Base-by-base conservation (phyloP, 2,888 invertebrate genomes). In the Gasteruption jaculator region DNA sequence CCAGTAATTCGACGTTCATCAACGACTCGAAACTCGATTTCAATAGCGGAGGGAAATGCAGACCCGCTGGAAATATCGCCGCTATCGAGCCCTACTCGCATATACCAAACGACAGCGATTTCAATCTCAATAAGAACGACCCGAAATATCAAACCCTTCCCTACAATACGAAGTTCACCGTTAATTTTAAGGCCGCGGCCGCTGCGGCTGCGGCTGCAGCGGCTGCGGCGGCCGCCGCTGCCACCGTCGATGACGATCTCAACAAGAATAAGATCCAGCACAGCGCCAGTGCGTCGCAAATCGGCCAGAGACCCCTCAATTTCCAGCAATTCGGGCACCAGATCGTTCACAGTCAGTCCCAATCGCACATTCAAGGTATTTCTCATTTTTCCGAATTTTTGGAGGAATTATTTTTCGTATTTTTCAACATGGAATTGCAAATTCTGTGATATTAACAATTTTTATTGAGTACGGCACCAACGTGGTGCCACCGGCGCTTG, bases 121-220 rank as follows among this genome's bases (percentile, higher is more conserved):
- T 88, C 63, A 80, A 81, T 45, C 81, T 86, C 18, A 87, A 84
- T 61, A 91, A 91, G 69, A 85, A 85, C 41, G 91, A 92, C 71
- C 90, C 86, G 27, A 94, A 90, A 73, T 92, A 89, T 75, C 91
- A 92, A 76, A 91, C 91, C 19, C 75, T 92, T 72, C 91, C 92
- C 56, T 88, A 90, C 73, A 92, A 85, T 67, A 89, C 86, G 24
- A 92, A 90, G 72, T 88, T 89, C 68, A 82, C 84, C 11, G 74
- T 82, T 14, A 76, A 81, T 71, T 73, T 77, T 43, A 66, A 76
- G 48, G 60, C 73, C 5, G 54, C 49, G 22, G 18, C 18, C 43
- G 34, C 7, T 14, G 25, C 24, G 18, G 16, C 31, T 14, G 30
- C 27, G 20, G 21, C 42, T 24, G 7, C 24, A 10, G 10, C 24